Percentiles rank a stretch among this genome's conserved stretches.
These are phyloP conservation scores for Salvelinus namaycush DNA, from an alignment of 2,113 vertebrate species.

Conservation along the genomic window DNA sequence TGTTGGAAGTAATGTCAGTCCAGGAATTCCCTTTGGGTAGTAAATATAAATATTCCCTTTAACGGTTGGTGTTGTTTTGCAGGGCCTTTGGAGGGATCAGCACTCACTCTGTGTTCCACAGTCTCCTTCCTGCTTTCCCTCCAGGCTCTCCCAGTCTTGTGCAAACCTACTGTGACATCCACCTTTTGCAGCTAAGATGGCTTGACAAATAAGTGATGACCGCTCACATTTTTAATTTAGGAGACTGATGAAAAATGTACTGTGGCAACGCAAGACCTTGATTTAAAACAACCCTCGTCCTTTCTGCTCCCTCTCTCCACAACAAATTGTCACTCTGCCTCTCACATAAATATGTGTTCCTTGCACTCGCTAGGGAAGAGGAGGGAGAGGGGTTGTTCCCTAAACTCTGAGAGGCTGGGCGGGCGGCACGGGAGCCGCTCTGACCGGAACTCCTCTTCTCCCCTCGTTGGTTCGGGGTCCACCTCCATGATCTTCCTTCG, in stretches of 20 bases:
- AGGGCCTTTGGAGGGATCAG: slow-evolving; percentile 59
- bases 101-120: slow-evolving; percentile 56
- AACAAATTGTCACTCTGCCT: slow-evolving; percentile 66
- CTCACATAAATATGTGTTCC: slow-evolving; percentile 59
- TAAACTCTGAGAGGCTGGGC: slow-evolving; percentile 15
- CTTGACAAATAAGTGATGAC: slow-evolving; percentile 81
- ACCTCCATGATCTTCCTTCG: slow-evolving; percentile 62
- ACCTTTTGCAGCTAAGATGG: slow-evolving; percentile 62
- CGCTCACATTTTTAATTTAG: slow-evolving; percentile 79
- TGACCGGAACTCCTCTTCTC: slow-evolving; percentile 41
- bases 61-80: slow-evolving; percentile 61
- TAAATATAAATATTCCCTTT: slow-evolving; percentile 52
- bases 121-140: slow-evolving; percentile 24
- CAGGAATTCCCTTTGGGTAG: slow-evolving; percentile 61
- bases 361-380: slow-evolving; percentile 28
- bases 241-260: slow-evolving; percentile 69
- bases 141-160: slow-evolving; percentile 59
- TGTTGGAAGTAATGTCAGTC: slow-evolving; percentile 59
- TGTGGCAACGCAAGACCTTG: slow-evolving; percentile 60
- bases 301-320: background rate
- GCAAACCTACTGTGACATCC: slow-evolving; percentile 70
- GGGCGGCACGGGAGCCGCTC: slow-evolving; percentile 40
- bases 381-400: slow-evolving; percentile 39
- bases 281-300: slow-evolving; percentile 57
- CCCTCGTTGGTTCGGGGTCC: slow-evolving; percentile 54